A percentile compares a stretch with the other conserved stretches of the same genome.
Evolutionary conservation across 35 echinoderm and acorn worm species (phyloP).

Genomic region (Chiridota heheva): DNA sequence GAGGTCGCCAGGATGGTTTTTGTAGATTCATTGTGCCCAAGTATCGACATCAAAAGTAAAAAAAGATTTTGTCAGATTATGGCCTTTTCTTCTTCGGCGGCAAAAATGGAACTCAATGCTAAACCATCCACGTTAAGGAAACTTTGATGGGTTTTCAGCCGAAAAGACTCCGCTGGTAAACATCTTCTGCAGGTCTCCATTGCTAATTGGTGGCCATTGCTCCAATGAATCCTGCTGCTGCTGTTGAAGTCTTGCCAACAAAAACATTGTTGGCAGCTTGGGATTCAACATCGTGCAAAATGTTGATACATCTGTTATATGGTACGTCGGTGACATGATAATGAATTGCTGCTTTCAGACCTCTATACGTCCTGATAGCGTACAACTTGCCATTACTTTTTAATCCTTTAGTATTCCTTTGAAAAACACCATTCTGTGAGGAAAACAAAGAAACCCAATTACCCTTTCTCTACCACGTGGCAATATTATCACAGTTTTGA

Average conservation of each 20-base stretch:
- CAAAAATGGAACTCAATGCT: slow-evolving; percentile 19
- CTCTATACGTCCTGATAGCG: slow-evolving; percentile 14
- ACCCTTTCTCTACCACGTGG: no score
- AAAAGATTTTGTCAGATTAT: slow-evolving; percentile 2
- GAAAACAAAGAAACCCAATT: no score
- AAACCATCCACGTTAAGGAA: slow-evolving; percentile 24
- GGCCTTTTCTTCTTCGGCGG: slow-evolving; percentile 28
- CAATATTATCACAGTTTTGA: no score
- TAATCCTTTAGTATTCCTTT: no score
- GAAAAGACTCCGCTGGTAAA: slow-evolving; percentile 25
- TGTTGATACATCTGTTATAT: slow-evolving; percentile 11
- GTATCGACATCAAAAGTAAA: slow-evolving; percentile 5
- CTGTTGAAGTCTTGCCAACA: slow-evolving; percentile 21
- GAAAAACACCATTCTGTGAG: no score
- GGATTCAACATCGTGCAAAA: slow-evolving; percentile 18
- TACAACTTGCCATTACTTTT: slow-evolving; percentile 1
- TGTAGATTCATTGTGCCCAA: slow-evolving; percentile 32
- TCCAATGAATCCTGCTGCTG: background rate
- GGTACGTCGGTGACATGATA: slow-evolving; percentile 16
- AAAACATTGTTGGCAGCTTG: slow-evolving; percentile 36
- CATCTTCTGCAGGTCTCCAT: slow-evolving; percentile 11
- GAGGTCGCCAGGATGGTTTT: slow-evolving; percentile 21
- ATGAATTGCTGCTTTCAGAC: slow-evolving; percentile 28
- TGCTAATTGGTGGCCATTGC: background rate
- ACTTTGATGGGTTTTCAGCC: background rate